Conservation (phyloP, 2,113 vertebrate species). For the Zootoca vivipara region DNA sequence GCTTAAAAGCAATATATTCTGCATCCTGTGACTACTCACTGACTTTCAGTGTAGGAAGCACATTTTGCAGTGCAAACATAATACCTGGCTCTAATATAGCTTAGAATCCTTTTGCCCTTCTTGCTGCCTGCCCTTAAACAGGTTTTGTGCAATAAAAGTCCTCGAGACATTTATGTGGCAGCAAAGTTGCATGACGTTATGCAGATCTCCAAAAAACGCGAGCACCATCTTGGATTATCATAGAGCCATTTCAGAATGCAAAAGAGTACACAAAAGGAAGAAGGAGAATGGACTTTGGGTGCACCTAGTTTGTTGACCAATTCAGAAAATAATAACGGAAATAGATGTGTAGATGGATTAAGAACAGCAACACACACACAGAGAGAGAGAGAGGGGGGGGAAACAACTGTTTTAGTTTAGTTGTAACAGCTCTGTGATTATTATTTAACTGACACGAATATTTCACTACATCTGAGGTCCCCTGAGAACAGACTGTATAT, state of each 20-base stretch:
- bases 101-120: not conserved
- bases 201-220: not conserved
- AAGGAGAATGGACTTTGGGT: not conserved
- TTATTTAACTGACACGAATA: not conserved
- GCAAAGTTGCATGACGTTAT: not conserved
- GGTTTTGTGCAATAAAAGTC: not conserved
- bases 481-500: no score
- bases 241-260: not conserved
- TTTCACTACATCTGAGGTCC: not conserved
- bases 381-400: not conserved
- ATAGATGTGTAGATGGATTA: no score
- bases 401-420: no score
- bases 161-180: not conserved
- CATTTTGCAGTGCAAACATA: not conserved
- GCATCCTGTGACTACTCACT: not conserved
- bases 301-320: not conserved
- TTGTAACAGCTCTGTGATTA: not conserved
- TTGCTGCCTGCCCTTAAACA: not conserved
- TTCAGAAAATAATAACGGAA: not conserved
- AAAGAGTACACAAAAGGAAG: not conserved
- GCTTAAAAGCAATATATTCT: not conserved
- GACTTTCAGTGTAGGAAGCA: not conserved
- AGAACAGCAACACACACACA: no score
- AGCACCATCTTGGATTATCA: not conserved
- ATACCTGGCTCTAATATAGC: accelerated